Conservation (phyloP, 2,797 vertebrate species). For the Intellagama lesueurii region DNA sequence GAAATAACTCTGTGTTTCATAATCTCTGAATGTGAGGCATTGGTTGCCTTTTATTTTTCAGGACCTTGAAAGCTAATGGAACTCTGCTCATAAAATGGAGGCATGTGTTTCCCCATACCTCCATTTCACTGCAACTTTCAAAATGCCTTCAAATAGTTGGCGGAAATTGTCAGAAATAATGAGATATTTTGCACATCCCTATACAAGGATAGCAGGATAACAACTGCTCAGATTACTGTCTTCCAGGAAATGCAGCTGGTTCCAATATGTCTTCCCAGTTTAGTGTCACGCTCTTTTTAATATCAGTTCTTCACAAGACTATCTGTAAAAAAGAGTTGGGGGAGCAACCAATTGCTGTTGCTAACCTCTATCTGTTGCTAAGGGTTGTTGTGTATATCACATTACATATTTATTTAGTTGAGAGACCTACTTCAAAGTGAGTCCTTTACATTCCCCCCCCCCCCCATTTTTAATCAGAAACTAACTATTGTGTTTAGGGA, state of each 20-base stretch:
- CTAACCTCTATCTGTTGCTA: conserved; percentile 48
- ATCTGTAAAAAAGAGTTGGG: conserved; percentile 34
- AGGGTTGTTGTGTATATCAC: conserved; percentile 6
- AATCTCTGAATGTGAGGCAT: background rate
- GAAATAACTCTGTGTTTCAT: background rate
- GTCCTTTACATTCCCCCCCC: conserved; percentile 24
- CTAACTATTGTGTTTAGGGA: conserved; percentile 24
- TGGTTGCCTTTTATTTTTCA: background rate
- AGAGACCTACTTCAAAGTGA: conserved; percentile 38
- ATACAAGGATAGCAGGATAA: background rate
- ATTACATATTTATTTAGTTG: conserved; percentile 23
- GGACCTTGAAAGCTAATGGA: background rate
- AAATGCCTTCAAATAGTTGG: background rate
- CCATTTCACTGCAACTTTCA: background rate
- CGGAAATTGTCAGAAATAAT: background rate
- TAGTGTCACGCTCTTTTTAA: conserved; percentile 21
- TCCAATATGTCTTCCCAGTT: background rate
- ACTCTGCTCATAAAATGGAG: background rate
- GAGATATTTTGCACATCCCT: background rate
- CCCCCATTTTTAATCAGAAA: conserved; percentile 21
- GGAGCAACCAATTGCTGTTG: conserved; percentile 21
- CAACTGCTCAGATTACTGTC: background rate
- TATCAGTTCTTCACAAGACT: background rate
- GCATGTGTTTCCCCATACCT: background rate
- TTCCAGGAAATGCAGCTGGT: background rate